These are phyloP conservation scores for Venustoraphidia nigricollis DNA, from an alignment of 2,888 invertebrate genomes.

Conservation along the genomic window DNA sequence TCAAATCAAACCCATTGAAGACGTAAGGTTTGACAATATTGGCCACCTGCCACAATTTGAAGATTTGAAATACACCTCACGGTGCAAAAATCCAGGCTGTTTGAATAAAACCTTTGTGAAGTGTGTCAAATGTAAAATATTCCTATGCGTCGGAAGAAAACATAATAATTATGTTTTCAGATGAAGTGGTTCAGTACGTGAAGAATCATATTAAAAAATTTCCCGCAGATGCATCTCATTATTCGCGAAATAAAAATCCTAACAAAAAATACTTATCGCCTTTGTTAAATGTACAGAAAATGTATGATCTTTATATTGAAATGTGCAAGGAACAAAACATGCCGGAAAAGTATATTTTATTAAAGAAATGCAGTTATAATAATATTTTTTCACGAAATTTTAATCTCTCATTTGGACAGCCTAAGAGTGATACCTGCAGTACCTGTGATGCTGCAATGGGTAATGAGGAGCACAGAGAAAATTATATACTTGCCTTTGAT, in stretches of 20 bases:
- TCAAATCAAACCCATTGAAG: too few relatives aligned
- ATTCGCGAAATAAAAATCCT: slow-evolving; percentile 15
- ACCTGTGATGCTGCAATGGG: slow-evolving; percentile 10
- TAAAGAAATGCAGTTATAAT: slow-evolving; percentile 13
- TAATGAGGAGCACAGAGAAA: slow-evolving; percentile 8
- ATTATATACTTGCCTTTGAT: slow-evolving; percentile 1
- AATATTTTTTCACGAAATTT: slow-evolving; percentile 15
- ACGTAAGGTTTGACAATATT: too few relatives aligned
- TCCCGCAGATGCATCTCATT: slow-evolving; percentile 10
- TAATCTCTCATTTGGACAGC: slow-evolving; percentile 15
- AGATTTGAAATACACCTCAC: too few relatives aligned
- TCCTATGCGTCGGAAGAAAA: too few relatives aligned
- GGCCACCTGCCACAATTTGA: too few relatives aligned
- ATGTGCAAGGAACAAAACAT: slow-evolving; percentile 11
- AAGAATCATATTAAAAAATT: slow-evolving; percentile 9
- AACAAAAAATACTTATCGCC: slow-evolving; percentile 15
- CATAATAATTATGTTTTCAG: too few relatives aligned
- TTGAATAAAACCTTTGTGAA: too few relatives aligned
- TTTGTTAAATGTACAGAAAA: slow-evolving; percentile 14
- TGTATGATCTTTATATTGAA: slow-evolving; percentile 12
- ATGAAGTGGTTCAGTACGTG: slow-evolving; percentile 9
- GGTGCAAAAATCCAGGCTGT: too few relatives aligned
- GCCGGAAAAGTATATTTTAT: slow-evolving; percentile 10
- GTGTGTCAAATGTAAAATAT: too few relatives aligned
- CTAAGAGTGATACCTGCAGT: slow-evolving; percentile 13